Evolutionary conservation across 2,888 invertebrate genomes (phyloP).

Genomic region (Synergus itoensis): DNA sequence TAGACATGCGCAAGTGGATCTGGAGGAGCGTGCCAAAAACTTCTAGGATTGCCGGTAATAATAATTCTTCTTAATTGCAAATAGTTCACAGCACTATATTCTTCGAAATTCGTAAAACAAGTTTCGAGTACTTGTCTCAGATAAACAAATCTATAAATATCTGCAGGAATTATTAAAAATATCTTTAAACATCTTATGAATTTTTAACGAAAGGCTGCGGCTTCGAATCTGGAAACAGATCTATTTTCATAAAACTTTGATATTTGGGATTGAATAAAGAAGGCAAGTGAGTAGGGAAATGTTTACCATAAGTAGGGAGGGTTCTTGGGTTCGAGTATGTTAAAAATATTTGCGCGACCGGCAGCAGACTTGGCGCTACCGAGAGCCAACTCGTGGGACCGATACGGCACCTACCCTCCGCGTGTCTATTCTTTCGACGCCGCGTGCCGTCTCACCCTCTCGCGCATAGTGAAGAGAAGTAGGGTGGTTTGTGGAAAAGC

Average conservation of each 20-base stretch:
- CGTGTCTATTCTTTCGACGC: slow-evolving; percentile 12
- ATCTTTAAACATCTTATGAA: no score
- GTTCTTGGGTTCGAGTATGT: neutral
- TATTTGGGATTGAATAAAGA: neutral
- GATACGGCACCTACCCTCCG: neutral
- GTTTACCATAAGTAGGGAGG: neutral
- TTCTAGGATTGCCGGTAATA: neutral
- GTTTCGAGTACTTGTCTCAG: neutral
- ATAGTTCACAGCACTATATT: neutral
- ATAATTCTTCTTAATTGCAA: neutral
- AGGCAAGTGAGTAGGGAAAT: neutral
- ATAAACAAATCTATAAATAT: slow-evolving; percentile 1
- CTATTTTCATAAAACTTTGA: neutral
- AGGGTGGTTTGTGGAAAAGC: slow-evolving; percentile 25
- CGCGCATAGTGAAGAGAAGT: slow-evolving; percentile 12
- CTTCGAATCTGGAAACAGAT: no score
- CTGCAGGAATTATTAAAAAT: neutral
- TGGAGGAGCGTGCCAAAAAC: slow-evolving; percentile 1
- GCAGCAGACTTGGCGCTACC: slow-evolving; percentile 2
- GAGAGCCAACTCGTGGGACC: neutral
- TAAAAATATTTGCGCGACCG: slow-evolving; percentile 4
- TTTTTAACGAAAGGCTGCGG: no score
- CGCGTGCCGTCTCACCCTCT: slow-evolving; percentile 44
- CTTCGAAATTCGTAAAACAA: neutral
- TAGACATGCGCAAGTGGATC: neutral